Conservation (phyloP, 2,888 invertebrate genomes). For the Xestia c-nigrum region DNA sequence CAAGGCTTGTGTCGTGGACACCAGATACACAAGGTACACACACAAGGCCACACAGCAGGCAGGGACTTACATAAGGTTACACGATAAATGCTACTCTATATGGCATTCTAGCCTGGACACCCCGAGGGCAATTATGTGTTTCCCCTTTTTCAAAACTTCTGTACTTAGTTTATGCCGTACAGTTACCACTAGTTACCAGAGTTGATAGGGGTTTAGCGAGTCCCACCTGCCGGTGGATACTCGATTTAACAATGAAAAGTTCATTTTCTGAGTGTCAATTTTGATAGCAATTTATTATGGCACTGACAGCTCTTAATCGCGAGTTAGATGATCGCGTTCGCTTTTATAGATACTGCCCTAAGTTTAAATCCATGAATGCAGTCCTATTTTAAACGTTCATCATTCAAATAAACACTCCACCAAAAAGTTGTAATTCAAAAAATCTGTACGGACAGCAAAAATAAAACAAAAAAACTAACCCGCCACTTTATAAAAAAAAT, state of each 20-base stretch:
- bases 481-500: conserved; percentile 43
- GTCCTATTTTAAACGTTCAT: conserved; percentile 1
- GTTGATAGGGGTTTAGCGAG: not conserved
- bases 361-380: not conserved
- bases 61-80: too few species aligned
- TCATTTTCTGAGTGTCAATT: not conserved
- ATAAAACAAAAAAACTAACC: conserved; percentile 48
- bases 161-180: not conserved
- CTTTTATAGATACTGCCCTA: not conserved
- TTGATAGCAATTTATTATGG: not conserved
- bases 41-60: too few species aligned
- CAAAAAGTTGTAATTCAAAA: not conserved
- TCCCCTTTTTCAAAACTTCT: not conserved
- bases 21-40: too few species aligned
- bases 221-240: not conserved
- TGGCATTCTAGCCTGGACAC: not conserved
- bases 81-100: too few species aligned
- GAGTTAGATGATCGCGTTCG: not conserved
- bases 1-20: too few species aligned
- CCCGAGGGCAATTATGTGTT: not conserved
- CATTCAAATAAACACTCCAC: conserved; percentile 1
- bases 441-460: conserved; percentile 22
- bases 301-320: not conserved
- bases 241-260: not conserved
- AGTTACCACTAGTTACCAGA: not conserved